Conservation (phyloP, 2,888 invertebrate genomes). For the Salpingus planirostris region DNA sequence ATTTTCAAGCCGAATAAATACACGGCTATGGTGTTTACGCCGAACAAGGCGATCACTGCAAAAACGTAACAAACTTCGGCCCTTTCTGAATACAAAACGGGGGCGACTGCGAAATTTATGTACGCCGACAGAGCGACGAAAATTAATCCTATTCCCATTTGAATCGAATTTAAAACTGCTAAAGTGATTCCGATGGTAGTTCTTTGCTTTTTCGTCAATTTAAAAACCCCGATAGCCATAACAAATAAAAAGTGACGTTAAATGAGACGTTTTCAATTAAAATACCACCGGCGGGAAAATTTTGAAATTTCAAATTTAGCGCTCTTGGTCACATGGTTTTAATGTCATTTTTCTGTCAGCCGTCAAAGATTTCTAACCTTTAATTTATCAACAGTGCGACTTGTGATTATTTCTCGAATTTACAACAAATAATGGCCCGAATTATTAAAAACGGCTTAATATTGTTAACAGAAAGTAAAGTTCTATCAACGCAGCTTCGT, state of each 20-base stretch:
- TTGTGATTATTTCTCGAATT: too few species aligned
- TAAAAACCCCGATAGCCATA: slow-evolving; percentile 11
- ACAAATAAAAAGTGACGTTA: too few species aligned
- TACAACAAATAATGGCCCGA: too few species aligned
- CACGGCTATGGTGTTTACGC: slow-evolving; percentile 34
- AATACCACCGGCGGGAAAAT: too few species aligned
- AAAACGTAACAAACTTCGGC: slow-evolving; percentile 39
- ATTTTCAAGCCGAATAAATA: slow-evolving; percentile 37
- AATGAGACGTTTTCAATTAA: too few species aligned
- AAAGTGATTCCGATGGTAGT: slow-evolving; percentile 26
- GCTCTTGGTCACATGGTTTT: too few species aligned
- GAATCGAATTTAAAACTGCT: slow-evolving; percentile 27
- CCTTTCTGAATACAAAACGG: slow-evolving; percentile 36
- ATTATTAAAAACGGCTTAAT: too few species aligned
- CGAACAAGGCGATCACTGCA: slow-evolving; percentile 35
- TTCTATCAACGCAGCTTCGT: slow-evolving; percentile 19
- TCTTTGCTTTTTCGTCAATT: slow-evolving; percentile 22
- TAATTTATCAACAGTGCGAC: too few species aligned
- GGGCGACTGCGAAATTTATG: slow-evolving; percentile 31
- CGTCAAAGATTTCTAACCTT: too few species aligned
- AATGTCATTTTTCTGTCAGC: too few species aligned
- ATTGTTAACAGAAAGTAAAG: too few species aligned
- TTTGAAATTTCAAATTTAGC: too few species aligned
- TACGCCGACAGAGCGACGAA: slow-evolving; percentile 34
- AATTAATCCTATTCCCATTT: slow-evolving; percentile 32